These are phyloP conservation scores for Montipora cactus DNA, from an alignment of 64 coral and sea anemone genomes.

Conservation along the genomic window DNA sequence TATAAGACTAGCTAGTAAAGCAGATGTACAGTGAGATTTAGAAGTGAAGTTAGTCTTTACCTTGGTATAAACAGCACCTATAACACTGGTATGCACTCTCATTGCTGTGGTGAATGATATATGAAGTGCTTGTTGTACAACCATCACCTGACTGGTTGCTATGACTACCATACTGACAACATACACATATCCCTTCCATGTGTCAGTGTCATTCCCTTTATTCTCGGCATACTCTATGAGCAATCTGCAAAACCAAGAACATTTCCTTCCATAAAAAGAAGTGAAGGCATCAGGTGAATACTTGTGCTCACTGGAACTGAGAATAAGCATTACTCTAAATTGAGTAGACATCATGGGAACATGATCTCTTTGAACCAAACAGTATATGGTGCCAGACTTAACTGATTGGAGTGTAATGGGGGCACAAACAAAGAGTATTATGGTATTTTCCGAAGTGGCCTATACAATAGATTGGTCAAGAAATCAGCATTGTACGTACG, in stretches of 20 bases:
- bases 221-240: constrained; percentile 51
- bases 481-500: no score
- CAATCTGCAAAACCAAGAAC: constrained; percentile 1
- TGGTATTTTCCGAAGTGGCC: no score
- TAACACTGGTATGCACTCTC: constrained; percentile 48
- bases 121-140: constrained; percentile 47
- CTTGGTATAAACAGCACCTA: constrained; percentile 69
- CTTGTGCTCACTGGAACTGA: no score
- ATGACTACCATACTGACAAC: constrained; percentile 40
- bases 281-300: background rate
- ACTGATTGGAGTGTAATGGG: no score
- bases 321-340: no score
- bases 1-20: no score
- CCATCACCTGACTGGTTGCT: constrained; percentile 10
- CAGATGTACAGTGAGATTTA: no score
- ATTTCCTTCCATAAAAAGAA: background rate
- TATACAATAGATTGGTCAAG: no score
- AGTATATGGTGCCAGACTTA: no score
- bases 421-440: no score
- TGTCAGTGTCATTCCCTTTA: constrained; percentile 16
- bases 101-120: constrained; percentile 59
- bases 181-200: constrained; percentile 70
- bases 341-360: no score
- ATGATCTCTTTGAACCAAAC: no score
- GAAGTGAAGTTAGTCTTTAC: background rate